Evolutionary conservation across 2,888 invertebrate genomes (phyloP), one percentile per base, ranked within the genome.

Genomic region (Hydrotaea diabolus): DNA sequence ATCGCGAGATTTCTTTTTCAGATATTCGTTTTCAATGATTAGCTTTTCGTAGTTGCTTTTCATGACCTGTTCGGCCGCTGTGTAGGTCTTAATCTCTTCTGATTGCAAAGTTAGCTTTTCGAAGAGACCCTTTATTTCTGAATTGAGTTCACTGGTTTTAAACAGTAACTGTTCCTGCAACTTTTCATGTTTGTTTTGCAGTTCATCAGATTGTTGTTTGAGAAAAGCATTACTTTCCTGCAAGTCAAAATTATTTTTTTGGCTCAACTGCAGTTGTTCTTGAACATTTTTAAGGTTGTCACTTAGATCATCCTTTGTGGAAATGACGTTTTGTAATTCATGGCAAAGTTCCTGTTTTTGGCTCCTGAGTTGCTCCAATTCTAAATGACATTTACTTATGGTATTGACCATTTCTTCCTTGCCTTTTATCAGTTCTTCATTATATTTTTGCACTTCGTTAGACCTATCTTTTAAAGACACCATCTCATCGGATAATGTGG

Each of bases 31-130:
- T 66, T 86, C 76, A 39, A 86, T 83, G 1, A 87, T 64, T 17
- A 87, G 71, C 72, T 87, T 80, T 66, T 87, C 87, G 64, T 86
- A 85, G 31, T 87, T 87, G 1, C 69, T 77, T 66, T 87, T 88
- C 0, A 87, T 59, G 13, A 69, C 39, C 43, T 77, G 36, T 75
- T 87, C 87, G 0, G 87, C 74, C 49, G 79, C 36, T 31, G 72
- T 72, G 11, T 83, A 71, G 0, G 1, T 17, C 19, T 83, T 75
- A 17, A 86, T 49, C 13, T 87, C 80, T 26, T 66, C 64, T 0
- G 43, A 26, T 43, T 81, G 83, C 19, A 77, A 69, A 0, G 55
- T 1, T 5, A 84, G 66, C 64, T 76, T 72, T 8, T 85, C 77
- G 19, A 53, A 77, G 39, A 87, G 73, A 31, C 75, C 36, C 31